Conservation (phyloP, 2,888 invertebrate species). For the Leptinotarsa haldemani region DNA sequence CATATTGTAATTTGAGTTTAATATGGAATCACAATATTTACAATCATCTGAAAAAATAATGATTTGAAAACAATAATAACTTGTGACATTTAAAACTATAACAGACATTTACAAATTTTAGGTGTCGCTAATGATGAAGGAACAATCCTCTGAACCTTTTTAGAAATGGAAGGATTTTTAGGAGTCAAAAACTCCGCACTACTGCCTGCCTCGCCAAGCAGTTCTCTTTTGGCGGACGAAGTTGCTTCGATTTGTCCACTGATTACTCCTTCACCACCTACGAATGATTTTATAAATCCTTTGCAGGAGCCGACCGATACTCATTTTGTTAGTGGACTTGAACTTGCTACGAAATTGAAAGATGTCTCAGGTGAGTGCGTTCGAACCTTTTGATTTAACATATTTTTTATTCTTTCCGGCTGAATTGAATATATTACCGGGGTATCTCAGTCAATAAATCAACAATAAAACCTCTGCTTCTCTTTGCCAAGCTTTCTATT, state of each 20-base stretch:
- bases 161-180: conserved; percentile 51
- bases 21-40: too few species aligned
- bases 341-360: conserved; percentile 62
- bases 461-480: too few species aligned
- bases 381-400: not conserved
- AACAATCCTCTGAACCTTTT: conserved; percentile 7
- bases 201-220: conserved; percentile 60
- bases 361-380: conserved; percentile 60
- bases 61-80: too few species aligned
- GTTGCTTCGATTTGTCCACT: conserved; percentile 65
- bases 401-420: too few species aligned
- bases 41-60: too few species aligned
- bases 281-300: conserved; percentile 64
- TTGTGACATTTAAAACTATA: too few species aligned
- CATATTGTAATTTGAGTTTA: too few species aligned
- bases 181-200: conserved; percentile 48
- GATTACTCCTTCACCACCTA: conserved; percentile 65
- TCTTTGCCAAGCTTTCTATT: too few species aligned
- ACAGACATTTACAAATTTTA: not conserved
- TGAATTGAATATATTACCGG: too few species aligned
- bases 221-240: conserved; percentile 63
- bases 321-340: conserved; percentile 60
- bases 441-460: too few species aligned
- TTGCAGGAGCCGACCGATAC: conserved; percentile 58
- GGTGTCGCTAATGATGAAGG: not conserved